Base-by-base conservation (phyloP, 2,797 vertebrate species). In the Kryptolebias ocellatus region DNA sequence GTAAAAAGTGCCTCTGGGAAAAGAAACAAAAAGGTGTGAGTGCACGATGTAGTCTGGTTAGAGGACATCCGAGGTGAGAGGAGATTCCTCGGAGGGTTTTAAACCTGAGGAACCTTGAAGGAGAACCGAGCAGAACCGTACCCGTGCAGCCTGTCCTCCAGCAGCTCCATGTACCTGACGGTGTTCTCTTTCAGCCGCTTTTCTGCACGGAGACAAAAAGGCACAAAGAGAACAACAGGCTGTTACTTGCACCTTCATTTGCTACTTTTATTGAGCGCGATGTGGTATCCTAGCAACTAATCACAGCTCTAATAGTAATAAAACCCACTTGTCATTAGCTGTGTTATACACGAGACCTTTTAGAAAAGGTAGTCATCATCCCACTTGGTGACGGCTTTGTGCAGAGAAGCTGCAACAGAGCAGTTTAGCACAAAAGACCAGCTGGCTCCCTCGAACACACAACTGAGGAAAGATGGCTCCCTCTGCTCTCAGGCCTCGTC, bases 101-200 rank as follows among this genome's bases (percentile, higher is more conserved):
- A 53, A 53, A 70, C 65, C n/a, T 47, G 59, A 47, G 53, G 60
- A 80, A 73, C 67, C 24, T n/a, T 57, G 47, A 65, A 53, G 53
- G 34, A 66, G 14, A 53, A 14, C 4, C 61, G 12, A 60, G 34
- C 53, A 4, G 45, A 20, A 49, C 37, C 79, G 62, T 90, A 96
- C 96, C 95, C 94, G 75, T 87, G 89, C 58, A 96, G 70, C 67
- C 91, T 89, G 76, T 93, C 93, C 81, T 95, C 93, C 61, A 96
- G 73, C 5, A 93, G 63, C 77, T 91, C 92, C 83, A 94, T 92
- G 52, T 94, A 95, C 74, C 92, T 94, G 72, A 75, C 59, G 4
- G 90, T 73, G 59, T 90, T 93, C 76, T 93, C 94, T 83, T 93
- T 95, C 78, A 96, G 67, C 9, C 20, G 79, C 42, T 80, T 86